Conservation (phyloP, 1,140 invertebrate species). For the Papilio aristodemus region DNA sequence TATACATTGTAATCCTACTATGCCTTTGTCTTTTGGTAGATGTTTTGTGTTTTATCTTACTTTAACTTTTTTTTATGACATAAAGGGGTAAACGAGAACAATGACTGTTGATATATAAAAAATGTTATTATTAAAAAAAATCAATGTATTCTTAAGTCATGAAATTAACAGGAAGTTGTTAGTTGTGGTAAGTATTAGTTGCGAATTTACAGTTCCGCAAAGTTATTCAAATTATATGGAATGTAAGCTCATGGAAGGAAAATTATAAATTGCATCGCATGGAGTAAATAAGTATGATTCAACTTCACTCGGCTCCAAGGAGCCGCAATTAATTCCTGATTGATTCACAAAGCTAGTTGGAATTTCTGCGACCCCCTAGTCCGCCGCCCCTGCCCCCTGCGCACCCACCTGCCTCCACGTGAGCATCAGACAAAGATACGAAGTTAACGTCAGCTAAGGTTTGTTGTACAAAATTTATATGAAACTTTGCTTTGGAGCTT, state of each 20-base stretch:
- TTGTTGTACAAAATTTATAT: constrained; percentile 78
- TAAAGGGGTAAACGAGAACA: too few species aligned
- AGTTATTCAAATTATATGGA: constrained; percentile 25
- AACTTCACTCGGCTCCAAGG: constrained; percentile 55
- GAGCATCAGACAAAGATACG: constrained; percentile 76
- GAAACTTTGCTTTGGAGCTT: constrained; percentile 65
- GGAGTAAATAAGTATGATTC: constrained; percentile 52
- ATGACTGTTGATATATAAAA: too few species aligned
- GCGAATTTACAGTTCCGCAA: constrained; percentile 13
- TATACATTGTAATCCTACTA: too few species aligned
- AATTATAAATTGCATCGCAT: constrained; percentile 38
- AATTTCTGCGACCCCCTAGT: constrained; percentile 46
- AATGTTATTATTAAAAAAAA: too few species aligned
- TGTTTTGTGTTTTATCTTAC: too few species aligned
- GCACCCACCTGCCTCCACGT: constrained; percentile 56
- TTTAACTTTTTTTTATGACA: too few species aligned
- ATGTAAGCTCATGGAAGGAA: constrained; percentile 22
- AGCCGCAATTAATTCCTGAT: constrained; percentile 75
- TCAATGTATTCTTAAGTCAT: background rate
- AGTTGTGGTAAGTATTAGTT: background rate
- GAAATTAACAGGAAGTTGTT: constrained; percentile 17
- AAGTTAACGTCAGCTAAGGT: constrained; percentile 76
- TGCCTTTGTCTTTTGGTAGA: too few species aligned
- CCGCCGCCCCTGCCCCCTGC: constrained; percentile 33
- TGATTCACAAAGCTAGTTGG: constrained; percentile 73